phyloP scores from a whole-genome alignment of 2,113 vertebrate genomes.

The Zingel zingel region DNA sequence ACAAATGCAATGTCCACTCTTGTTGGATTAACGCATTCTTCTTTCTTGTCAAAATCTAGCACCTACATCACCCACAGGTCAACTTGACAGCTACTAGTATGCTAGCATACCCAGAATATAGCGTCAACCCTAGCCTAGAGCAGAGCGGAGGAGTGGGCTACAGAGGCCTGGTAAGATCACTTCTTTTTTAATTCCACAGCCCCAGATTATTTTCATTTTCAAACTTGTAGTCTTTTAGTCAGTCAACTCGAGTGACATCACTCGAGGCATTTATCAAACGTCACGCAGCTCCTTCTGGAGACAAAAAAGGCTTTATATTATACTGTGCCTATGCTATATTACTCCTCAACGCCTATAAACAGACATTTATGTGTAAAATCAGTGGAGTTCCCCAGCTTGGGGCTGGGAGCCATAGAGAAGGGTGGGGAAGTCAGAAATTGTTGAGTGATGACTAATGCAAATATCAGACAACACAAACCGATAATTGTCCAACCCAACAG shows the following conservation, averaged over 20 bases:
- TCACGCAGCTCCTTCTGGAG: neutral
- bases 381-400: neutral
- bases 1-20: neutral
- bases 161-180: neutral
- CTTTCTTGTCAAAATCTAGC: neutral
- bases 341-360: neutral
- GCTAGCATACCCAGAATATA: neutral
- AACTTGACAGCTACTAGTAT: neutral
- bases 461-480: neutral
- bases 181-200: neutral
- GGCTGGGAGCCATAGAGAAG: neutral
- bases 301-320: neutral
- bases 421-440: neutral
- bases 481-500: neutral
- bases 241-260: neutral
- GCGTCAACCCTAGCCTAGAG: neutral
- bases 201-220: neutral
- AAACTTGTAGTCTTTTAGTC: neutral
- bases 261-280: neutral
- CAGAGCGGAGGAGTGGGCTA: neutral
- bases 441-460: neutral
- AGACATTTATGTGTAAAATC: neutral
- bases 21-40: neutral
- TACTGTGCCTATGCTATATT: too few species aligned
- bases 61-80: neutral